These are phyloP conservation scores for Aproaerema taeniolella DNA, from an alignment of 2,888 invertebrate genomes.

Conservation along the genomic window DNA sequence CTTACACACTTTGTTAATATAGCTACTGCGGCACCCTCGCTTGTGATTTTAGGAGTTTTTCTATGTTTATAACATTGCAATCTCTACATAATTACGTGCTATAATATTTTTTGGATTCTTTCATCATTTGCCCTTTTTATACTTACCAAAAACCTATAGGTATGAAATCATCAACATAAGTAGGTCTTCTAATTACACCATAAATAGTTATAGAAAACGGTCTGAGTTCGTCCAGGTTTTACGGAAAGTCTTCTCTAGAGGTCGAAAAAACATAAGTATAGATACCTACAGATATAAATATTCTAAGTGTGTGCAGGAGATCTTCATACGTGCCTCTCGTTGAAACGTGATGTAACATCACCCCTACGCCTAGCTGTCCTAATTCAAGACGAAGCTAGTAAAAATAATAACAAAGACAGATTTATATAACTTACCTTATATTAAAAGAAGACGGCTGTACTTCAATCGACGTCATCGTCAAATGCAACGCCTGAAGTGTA, in stretches of 20 bases:
- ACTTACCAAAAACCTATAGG: too few relatives aligned
- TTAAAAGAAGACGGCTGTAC: conserved; percentile 63
- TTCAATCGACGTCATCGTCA: conserved; percentile 60
- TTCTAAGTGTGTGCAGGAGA: conserved; percentile 10
- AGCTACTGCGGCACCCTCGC: too few relatives aligned
- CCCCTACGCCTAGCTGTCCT: conserved; percentile 45
- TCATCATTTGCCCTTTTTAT: too few relatives aligned
- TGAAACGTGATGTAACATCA: conserved; percentile 60
- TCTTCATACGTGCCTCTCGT: conserved; percentile 49
- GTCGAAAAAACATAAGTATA: conserved; percentile 6
- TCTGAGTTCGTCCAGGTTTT: not conserved
- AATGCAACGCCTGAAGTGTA: conserved; percentile 59
- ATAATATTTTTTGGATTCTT: too few relatives aligned
- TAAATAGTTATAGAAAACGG: not conserved
- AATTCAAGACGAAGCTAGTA: conserved; percentile 53
- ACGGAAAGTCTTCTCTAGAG: conserved; percentile 3
- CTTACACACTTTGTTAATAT: too few relatives aligned
- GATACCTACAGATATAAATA: not conserved
- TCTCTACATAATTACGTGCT: too few relatives aligned
- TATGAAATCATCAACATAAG: too few relatives aligned
- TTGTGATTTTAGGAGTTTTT: too few relatives aligned
- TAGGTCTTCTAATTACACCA: too few relatives aligned
- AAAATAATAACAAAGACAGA: conserved; percentile 52
- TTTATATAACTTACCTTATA: conserved; percentile 55
- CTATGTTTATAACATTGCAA: too few relatives aligned